Evolutionary conservation across 2,888 invertebrate genomes (phyloP).

Genomic region (Tubulanus polymorphus): DNA sequence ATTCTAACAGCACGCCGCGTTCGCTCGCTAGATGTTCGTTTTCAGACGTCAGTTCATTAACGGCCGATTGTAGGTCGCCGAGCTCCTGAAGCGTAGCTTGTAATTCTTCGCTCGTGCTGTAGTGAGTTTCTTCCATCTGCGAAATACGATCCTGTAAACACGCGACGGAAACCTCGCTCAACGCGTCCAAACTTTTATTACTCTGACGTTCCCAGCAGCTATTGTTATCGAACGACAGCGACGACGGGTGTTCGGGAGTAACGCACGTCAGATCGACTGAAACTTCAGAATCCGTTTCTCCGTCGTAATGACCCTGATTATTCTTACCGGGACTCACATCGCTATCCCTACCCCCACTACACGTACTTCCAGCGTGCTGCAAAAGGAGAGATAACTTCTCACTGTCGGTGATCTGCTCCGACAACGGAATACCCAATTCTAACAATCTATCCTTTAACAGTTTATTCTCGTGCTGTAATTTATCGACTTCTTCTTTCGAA

Average conservation of each 20-base stretch:
- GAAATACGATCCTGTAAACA: slow-evolving; percentile 86
- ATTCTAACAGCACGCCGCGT: slow-evolving; percentile 83
- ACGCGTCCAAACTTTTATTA: slow-evolving; percentile 64
- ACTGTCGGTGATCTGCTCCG: slow-evolving; percentile 53
- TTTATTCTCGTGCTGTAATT: slow-evolving; percentile 48
- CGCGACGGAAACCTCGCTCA: slow-evolving; percentile 81
- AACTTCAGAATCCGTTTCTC: neutral
- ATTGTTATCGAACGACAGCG: slow-evolving; percentile 30
- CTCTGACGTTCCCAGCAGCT: slow-evolving; percentile 81
- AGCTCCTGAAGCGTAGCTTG: slow-evolving; percentile 92
- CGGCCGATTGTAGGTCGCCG: slow-evolving; percentile 81
- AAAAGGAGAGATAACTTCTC: slow-evolving; percentile 52
- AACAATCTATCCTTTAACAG: slow-evolving; percentile 46
- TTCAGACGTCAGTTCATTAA: slow-evolving; percentile 80
- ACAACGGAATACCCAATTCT: slow-evolving; percentile 49
- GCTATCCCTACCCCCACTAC: slow-evolving; percentile 3
- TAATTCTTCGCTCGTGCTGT: slow-evolving; percentile 55
- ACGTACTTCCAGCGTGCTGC: slow-evolving; percentile 17
- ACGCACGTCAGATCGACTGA: slow-evolving; percentile 35
- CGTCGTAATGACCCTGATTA: neutral
- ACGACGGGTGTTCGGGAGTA: slow-evolving; percentile 37
- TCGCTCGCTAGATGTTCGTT: slow-evolving; percentile 84
- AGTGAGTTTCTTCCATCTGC: slow-evolving; percentile 88
- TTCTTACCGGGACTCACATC: neutral
- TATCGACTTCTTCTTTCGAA: slow-evolving; percentile 44